A percentile compares a stretch with the other conserved stretches of the same genome.
phyloP scores from a whole-genome alignment of 2,797 vertebrate genomes.

The Syngnathus acus region DNA sequence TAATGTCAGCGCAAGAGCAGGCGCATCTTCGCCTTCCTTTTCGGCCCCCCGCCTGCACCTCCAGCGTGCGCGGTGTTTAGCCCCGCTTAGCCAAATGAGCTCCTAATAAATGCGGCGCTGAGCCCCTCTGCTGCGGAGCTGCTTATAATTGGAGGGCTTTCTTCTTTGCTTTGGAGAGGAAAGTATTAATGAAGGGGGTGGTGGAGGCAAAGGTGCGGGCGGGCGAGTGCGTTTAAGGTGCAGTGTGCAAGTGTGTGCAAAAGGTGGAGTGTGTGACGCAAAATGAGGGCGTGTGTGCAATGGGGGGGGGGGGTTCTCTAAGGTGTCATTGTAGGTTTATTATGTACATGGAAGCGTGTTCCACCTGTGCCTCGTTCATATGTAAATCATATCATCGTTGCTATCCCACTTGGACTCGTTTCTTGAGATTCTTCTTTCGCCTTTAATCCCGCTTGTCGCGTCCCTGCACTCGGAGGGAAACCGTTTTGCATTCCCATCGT shows the following conservation, averaged over 20 bases:
- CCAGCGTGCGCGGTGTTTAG: conserved; percentile 56
- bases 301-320: not conserved
- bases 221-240: conserved; percentile 29
- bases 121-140: conserved; percentile 56
- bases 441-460: conserved; percentile 42
- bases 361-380: conserved; percentile 45
- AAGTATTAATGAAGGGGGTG: conserved; percentile 65
- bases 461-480: conserved; percentile 19
- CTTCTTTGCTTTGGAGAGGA: conserved; percentile 57
- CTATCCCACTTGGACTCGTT: conserved; percentile 17
- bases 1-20: conserved; percentile 59
- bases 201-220: conserved; percentile 48
- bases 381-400: conserved; percentile 56
- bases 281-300: conserved; percentile 15
- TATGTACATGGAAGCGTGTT: conserved; percentile 14
- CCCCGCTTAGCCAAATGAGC: conserved; percentile 75
- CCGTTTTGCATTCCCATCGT: conserved; percentile 43
- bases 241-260: conserved; percentile 30
- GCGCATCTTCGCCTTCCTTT: conserved; percentile 36
- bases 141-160: conserved; percentile 70
- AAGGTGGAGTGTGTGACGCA: conserved; percentile 36
- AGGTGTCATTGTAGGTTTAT: not conserved
- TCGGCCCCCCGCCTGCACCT: conserved; percentile 15
- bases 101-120: conserved; percentile 70
- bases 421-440: conserved; percentile 23